Evolutionary conservation across 2,888 invertebrate species (phyloP).

Genomic region (Lydus trimaculatus): DNA sequence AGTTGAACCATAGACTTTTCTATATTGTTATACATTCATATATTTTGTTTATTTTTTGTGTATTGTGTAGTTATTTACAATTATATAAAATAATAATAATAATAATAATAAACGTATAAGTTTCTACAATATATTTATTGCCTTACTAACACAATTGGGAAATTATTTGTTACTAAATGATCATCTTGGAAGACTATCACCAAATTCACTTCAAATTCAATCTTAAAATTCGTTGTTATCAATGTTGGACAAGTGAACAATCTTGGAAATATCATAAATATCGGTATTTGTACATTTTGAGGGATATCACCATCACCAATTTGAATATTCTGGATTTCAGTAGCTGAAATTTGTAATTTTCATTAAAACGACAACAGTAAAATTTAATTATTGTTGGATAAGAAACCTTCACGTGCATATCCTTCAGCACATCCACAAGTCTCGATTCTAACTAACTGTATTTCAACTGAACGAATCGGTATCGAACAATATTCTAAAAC

Average conservation of each 20-base stretch:
- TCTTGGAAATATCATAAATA: constrained; percentile 95
- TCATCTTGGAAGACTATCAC: constrained; percentile 93
- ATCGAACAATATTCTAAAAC: constrained; percentile 82
- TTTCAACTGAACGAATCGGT: constrained; percentile 89
- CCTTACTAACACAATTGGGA: constrained; percentile 75
- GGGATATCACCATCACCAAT: constrained; percentile 92
- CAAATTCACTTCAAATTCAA: constrained; percentile 95
- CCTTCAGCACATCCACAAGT: constrained; percentile 95
- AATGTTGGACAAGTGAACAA: constrained; percentile 95
- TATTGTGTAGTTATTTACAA: background rate
- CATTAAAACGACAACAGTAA: too few species aligned
- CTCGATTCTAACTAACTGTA: constrained; percentile 94
- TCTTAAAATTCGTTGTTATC: constrained; percentile 90
- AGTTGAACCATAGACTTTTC: constrained; percentile 67
- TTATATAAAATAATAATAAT: background rate
- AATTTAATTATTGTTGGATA: too few species aligned
- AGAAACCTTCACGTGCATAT: constrained; percentile 90
- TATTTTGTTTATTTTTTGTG: constrained; percentile 12
- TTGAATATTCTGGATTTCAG: constrained; percentile 98
- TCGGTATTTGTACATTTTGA: constrained; percentile 82
- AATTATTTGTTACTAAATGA: constrained; percentile 93
- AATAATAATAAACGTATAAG: background rate
- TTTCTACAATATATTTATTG: constrained; percentile 50
- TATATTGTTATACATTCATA: constrained; percentile 16
- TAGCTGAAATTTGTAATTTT: constrained; percentile 79